Base-by-base conservation (phyloP, 1,140 invertebrate species). In the Drosophila athabasca region DNA sequence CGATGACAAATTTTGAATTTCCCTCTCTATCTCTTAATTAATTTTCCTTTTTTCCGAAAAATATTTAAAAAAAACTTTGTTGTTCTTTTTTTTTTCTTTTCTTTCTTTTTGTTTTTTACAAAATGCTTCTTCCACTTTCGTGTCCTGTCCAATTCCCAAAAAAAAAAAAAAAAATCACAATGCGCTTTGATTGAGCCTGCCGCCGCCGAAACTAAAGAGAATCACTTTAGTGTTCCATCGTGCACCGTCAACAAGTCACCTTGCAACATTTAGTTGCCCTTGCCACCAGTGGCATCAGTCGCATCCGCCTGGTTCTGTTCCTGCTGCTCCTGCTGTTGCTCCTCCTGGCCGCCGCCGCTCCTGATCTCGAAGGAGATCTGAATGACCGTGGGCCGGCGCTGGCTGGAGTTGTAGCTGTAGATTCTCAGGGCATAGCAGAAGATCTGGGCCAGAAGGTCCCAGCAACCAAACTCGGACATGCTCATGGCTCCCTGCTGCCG, bases 111-210 rank as follows among this genome's bases (percentile, higher is more conserved):
- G 48, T 80, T 71, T 50, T 71, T 57, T 68, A 65, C 55, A 74
- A 59, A 44, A 61, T 46, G 43, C 61, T 9, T 49, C 48, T n/a
- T 13, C 54, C 35, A 5, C 17, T 26, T 58, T 19, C 50, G 26
- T 74, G 64, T 67, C 52, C 55, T 39, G 35, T 39, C 58, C 46
- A 39, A 50, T 58, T 44, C 44, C 59, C 66, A 79, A 60, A 75
- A 80, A 70, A 70, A 67, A 82, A 67, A 82, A 80, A 70, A 70
- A 61, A 82, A 88, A 91, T 91, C 90, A 91, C 90, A 91, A 78
- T 91, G 78, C 85, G 90, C 90, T 91, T 91, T 91, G 90, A 91
- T 90, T 90, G 90, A 91, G 90, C 90, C 83, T 76, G 90, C 90
- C 80, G 73, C 75, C 62, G 68, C 62, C 72, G 61, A 66, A 71